Conservation (phyloP, 2,888 invertebrate genomes). For the Phrixothrix hirtus region DNA sequence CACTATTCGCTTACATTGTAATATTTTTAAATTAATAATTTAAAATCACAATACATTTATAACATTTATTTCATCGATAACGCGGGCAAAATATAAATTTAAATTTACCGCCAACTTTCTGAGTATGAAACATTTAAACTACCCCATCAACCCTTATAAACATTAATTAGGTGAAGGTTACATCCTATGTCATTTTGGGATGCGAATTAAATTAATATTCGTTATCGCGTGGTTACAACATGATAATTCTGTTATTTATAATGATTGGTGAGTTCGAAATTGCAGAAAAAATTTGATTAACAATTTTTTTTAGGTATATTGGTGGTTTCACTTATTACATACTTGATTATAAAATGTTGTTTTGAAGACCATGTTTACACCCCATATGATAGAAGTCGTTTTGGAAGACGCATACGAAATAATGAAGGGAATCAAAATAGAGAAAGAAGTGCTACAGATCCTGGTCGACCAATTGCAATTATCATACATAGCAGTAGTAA, state of each 20-base stretch:
- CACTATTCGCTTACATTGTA: too few species aligned
- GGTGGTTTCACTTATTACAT: neutral
- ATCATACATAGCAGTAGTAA: conserved; percentile 3
- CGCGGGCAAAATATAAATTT: too few species aligned
- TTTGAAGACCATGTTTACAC: neutral
- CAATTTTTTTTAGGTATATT: neutral
- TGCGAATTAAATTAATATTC: too few species aligned
- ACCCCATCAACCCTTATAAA: neutral
- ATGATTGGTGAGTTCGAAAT: neutral
- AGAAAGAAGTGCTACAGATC: neutral
- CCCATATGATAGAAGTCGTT: neutral
- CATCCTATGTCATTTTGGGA: too few species aligned
- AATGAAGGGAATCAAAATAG: neutral
- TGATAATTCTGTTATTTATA: neutral
- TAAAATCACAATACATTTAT: too few species aligned
- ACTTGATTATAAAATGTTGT: conserved; percentile 1
- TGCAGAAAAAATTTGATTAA: neutral
- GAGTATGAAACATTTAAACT: neutral
- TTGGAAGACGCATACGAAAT: neutral
- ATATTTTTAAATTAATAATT: too few species aligned
- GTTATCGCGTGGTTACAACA: neutral
- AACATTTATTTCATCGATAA: too few species aligned
- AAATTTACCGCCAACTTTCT: neutral
- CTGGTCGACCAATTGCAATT: neutral
- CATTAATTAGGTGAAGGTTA: too few species aligned